phyloP scores from a whole-genome alignment of 2,113 vertebrate species.

The Oenanthe oenanthe region DNA sequence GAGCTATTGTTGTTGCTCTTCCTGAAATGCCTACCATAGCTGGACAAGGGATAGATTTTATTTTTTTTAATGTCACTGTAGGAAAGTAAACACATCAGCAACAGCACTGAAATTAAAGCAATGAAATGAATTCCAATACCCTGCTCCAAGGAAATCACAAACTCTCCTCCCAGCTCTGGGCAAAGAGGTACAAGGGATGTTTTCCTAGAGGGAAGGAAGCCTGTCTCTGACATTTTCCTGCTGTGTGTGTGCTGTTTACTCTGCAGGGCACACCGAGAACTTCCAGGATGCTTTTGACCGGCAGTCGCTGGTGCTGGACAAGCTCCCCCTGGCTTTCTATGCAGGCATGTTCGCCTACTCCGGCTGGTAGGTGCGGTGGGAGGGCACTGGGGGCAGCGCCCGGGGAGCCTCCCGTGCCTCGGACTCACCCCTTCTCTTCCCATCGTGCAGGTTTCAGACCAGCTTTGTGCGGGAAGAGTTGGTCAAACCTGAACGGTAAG shows the following conservation, averaged over 20 bases:
- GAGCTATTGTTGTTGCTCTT: rapidly evolving
- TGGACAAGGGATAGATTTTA: neutral
- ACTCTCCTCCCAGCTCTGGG: neutral
- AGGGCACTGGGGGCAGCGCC: neutral
- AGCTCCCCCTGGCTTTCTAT: slow-evolving; percentile 87
- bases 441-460: slow-evolving; percentile 82
- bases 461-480: slow-evolving; percentile 88
- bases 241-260: rapidly evolving
- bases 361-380: slow-evolving; percentile 80
- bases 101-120: neutral
- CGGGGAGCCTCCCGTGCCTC: too few relatives aligned
- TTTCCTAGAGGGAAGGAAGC: neutral
- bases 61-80: neutral
- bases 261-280: slow-evolving; percentile 81
- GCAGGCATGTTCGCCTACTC: slow-evolving; percentile 88
- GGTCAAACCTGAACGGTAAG: slow-evolving; percentile 87
- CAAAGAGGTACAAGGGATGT: neutral
- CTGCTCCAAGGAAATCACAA: neutral
- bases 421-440: neutral
- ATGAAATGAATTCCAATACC: neutral
- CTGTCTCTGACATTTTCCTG: neutral
- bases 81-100: neutral
- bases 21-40: neutral
- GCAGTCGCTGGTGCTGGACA: slow-evolving; percentile 73
- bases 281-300: slow-evolving; percentile 84